phyloP scores from a whole-genome alignment of 2,797 vertebrate genomes.

The Pipistrellus kuhlii region DNA sequence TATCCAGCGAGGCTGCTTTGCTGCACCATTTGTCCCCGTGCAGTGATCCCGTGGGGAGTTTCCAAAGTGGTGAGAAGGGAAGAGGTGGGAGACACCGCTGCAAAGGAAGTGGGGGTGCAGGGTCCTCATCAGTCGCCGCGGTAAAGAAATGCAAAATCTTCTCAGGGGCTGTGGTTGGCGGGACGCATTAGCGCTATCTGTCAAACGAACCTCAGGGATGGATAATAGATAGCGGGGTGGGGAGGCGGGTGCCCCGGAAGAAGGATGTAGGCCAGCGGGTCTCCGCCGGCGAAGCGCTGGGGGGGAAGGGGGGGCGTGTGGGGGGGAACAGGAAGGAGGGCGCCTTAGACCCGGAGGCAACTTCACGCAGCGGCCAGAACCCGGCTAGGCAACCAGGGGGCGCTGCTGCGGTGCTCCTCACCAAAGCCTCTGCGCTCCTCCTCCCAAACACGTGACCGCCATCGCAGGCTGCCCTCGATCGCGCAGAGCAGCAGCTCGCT shows the following conservation, averaged over 20 bases:
- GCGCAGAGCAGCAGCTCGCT: slow-evolving; percentile 31
- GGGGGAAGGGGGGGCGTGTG: too few relatives aligned
- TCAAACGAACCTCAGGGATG: not conserved
- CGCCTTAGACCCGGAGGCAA: not conserved
- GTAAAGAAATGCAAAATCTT: not conserved
- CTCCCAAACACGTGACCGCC: slow-evolving; percentile 34
- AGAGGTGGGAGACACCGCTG: not conserved
- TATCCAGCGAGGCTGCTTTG: not conserved
- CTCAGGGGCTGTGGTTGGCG: not conserved
- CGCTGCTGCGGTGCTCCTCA: not conserved
- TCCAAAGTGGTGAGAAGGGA: not conserved
- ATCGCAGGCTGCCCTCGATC: not conserved
- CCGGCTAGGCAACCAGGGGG: not conserved
- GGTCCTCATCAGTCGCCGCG: not conserved
- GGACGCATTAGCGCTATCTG: slow-evolving; percentile 36
- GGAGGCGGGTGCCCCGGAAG: not conserved
- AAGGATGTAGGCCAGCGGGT: not conserved
- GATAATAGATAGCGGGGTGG: not conserved
- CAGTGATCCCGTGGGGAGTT: not conserved
- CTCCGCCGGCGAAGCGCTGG: accelerated
- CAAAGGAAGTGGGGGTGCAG: not conserved
- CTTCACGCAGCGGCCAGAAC: not conserved
- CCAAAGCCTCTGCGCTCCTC: slow-evolving; percentile 19
- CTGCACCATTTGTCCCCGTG: not conserved
- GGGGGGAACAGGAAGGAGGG: too few relatives aligned